Evolutionary conservation across 2,113 vertebrate species (phyloP).

Genomic region (Hydrochoerus hydrochaeris): DNA sequence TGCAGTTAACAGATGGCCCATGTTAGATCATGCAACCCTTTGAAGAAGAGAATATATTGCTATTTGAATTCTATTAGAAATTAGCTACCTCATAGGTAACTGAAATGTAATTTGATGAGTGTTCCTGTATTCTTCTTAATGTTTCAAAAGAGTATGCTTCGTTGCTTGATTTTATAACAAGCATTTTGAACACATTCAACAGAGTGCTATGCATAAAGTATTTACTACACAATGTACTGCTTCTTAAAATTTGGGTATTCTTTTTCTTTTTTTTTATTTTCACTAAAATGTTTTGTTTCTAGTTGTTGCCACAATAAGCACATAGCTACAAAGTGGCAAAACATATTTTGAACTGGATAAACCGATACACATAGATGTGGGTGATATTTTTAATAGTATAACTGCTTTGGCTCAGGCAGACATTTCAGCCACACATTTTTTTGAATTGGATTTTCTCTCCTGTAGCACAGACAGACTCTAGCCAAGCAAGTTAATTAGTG

Average conservation of each 20-base stretch:
- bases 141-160: not conserved
- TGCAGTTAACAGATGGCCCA: not conserved
- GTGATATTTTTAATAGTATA: conserved; percentile 61
- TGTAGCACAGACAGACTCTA: conserved; percentile 24
- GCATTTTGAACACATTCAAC: not conserved
- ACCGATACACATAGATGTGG: conserved; percentile 36
- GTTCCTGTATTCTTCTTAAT: conserved; percentile 11
- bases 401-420: conserved; percentile 39
- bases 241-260: conserved; percentile 42
- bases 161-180: not conserved
- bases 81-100: not conserved
- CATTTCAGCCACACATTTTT: conserved; percentile 62
- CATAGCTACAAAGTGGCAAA: conserved; percentile 35
- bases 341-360: conserved; percentile 58
- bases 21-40: not conserved
- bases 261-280: conserved; percentile 17
- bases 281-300: not conserved
- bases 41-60: conserved; percentile 4
- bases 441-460: conserved; percentile 58
- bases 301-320: conserved; percentile 19
- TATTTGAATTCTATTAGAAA: conserved; percentile 17
- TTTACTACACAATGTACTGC: not conserved
- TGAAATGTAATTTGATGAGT: not conserved
- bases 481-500: conserved; percentile 71
- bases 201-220: not conserved